phyloP scores from a whole-genome alignment of 2,113 vertebrate genomes.

The Tyto alba region DNA sequence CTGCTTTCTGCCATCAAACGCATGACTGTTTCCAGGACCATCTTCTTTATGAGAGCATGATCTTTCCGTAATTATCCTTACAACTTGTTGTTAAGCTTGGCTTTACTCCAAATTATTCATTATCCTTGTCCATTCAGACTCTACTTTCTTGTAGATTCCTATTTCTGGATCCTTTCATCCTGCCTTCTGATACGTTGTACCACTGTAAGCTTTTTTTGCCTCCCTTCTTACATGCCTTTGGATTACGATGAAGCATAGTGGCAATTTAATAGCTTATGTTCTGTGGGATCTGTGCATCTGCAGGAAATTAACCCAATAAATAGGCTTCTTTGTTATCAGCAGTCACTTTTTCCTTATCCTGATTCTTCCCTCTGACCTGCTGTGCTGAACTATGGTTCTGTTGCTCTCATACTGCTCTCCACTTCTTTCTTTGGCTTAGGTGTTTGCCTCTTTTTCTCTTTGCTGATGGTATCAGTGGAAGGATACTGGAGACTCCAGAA shows the following conservation, averaged over 20 bases:
- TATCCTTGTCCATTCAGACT: not conserved
- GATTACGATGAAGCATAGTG: not conserved
- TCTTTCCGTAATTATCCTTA: not conserved
- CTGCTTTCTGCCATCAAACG: not conserved
- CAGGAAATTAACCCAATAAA: not conserved
- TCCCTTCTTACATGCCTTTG: not conserved
- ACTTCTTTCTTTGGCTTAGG: not conserved
- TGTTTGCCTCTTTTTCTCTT: not conserved
- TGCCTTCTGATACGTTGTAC: not conserved
- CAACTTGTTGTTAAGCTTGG: not conserved
- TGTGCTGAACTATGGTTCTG: accelerated
- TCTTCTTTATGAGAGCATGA: not conserved
- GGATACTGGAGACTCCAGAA: not conserved
- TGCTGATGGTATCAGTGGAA: not conserved
- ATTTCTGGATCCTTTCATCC: not conserved
- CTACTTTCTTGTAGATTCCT: not conserved
- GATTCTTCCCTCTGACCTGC: not conserved
- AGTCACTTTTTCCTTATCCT: not conserved
- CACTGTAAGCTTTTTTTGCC: not conserved
- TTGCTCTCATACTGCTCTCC: not conserved
- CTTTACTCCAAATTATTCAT: not conserved
- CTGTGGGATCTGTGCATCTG: not conserved
- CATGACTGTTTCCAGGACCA: not conserved
- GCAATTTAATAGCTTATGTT: not conserved
- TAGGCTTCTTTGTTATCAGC: not conserved